phyloP scores from a whole-genome alignment of 2,888 invertebrate species.

The Sarcophaga caerulescens region DNA sequence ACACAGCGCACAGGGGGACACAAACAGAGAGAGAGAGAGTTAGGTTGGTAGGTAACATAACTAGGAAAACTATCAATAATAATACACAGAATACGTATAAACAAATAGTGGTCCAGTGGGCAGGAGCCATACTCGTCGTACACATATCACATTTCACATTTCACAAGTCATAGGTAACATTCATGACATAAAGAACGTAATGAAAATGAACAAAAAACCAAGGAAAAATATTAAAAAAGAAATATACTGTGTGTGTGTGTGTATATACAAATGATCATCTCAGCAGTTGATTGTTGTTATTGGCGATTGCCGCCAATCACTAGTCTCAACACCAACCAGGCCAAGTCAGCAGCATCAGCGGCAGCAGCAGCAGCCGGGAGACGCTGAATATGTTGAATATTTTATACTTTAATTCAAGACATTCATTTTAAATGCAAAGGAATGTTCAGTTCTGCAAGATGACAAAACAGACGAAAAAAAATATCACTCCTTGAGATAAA shows the following conservation, averaged over 20 bases:
- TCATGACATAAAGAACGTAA: slow-evolving; percentile 63
- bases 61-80: neutral
- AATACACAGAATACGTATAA: slow-evolving; percentile 25
- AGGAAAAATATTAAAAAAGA: slow-evolving; percentile 23
- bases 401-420: slow-evolving; percentile 43
- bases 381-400: slow-evolving; percentile 54
- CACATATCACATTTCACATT: slow-evolving; percentile 56
- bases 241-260: neutral
- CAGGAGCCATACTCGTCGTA: slow-evolving; percentile 47
- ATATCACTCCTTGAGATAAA: neutral
- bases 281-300: slow-evolving; percentile 64
- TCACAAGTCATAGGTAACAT: slow-evolving; percentile 66
- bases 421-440: slow-evolving; percentile 40
- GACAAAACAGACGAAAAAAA: neutral
- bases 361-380: slow-evolving; percentile 13
- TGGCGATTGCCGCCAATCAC: slow-evolving; percentile 65
- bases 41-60: neutral
- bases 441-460: slow-evolving; percentile 20
- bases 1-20: neutral
- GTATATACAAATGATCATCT: slow-evolving; percentile 62
- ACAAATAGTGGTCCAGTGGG: slow-evolving; percentile 59
- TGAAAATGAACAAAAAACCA: neutral
- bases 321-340: slow-evolving; percentile 51
- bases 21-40: neutral
- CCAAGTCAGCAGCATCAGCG: neutral